Base-by-base conservation (phyloP, 2,113 vertebrate genomes). In the Oriolus oriolus region DNA sequence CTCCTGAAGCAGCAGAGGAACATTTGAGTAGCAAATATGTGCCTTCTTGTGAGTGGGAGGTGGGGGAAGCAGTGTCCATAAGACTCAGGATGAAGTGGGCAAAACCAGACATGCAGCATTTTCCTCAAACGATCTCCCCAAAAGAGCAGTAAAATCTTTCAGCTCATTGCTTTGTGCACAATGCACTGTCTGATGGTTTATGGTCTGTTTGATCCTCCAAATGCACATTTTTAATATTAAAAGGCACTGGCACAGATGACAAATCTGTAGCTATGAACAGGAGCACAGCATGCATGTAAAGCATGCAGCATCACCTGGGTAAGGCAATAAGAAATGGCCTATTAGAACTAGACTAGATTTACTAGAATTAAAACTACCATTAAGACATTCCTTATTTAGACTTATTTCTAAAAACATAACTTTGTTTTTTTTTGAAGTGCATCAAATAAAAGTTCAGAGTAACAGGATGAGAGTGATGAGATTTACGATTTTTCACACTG, bases 151-250 rank as follows among this genome's bases (percentile, higher is more conserved):
- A 87, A 84, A 75, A 82, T 14, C 31, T 28, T 19, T 49, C 22
- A 52, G 49, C 44, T 84, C 49, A 33, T 24, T 12, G 7, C 24
- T 74, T 20, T 20, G 24, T 31, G 44, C 27, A 47, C 37, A 74
- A 20, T 5, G 16, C 30, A n/a, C 28, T 3, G 0, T 9, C 31
- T 6, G 0, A 30, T 10, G 56, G 52, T 13, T 56, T 8, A 13
- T 76, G 20, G 20, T 53, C 27, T 54, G 9, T 59, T 7, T 44
- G 17, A 63, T 37, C 30, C 57, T 30, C 49, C 17, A 76, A 35
- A 73, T n/a, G 28, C 22, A 50, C 2, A 8, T 33, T 74, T 65
- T 37, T 28, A 50, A 13, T 33, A 53, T 5, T 31, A 63, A 93
- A 54, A 81, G 27, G 27, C 4, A 23, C 42, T 35, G 27, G 47